A percentile compares a stretch with the other conserved stretches of the same genome.
Evolutionary conservation across 2,888 invertebrate species (phyloP).

Genomic region (Balanococcus diminutus): DNA sequence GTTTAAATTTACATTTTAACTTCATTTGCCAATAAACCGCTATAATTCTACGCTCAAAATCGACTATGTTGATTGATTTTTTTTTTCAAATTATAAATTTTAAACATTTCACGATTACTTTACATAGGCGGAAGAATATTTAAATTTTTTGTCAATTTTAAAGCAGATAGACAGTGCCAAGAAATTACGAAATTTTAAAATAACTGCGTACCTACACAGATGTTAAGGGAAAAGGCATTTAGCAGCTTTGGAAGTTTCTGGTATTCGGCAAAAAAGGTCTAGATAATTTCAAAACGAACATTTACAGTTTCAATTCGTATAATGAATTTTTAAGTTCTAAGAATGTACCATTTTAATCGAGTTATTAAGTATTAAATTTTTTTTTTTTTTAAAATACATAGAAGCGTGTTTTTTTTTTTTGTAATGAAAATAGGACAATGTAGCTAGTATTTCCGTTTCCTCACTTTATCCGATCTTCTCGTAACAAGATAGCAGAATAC

Average conservation of each 20-base stretch:
- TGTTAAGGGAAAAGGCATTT: too few relatives aligned
- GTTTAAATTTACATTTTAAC: neutral
- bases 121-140: neutral
- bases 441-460: neutral
- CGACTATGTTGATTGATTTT: neutral
- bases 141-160: neutral
- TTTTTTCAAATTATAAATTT: neutral
- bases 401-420: neutral
- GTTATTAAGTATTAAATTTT: too few relatives aligned
- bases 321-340: neutral
- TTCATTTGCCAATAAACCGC: neutral
- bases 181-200: too few relatives aligned
- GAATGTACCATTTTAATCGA: neutral
- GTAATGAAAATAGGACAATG: neutral
- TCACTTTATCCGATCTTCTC: neutral
- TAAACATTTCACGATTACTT: neutral
- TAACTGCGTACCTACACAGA: too few relatives aligned
- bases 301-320: neutral
- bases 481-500: neutral
- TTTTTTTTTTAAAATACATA: too few relatives aligned
- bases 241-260: neutral
- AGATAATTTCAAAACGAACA: too few relatives aligned
- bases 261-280: too few relatives aligned
- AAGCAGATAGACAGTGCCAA: too few relatives aligned
- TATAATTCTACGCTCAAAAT: neutral